These are phyloP conservation scores for Oligia latruncula DNA, from an alignment of 2,888 invertebrate species.

Conservation along the genomic window DNA sequence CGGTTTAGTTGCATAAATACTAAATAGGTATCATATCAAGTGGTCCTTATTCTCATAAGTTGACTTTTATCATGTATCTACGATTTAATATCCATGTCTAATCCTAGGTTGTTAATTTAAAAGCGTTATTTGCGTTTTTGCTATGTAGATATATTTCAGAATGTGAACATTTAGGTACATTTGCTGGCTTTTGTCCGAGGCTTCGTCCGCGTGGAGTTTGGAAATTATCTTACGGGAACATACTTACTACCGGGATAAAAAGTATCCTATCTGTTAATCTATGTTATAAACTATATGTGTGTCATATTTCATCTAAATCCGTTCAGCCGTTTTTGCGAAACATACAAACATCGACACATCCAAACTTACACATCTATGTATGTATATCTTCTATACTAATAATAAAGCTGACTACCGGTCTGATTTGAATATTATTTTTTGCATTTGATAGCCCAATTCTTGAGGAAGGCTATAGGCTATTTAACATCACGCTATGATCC, in stretches of 20 bases:
- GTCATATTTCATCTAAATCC: not conserved
- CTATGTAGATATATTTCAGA: not conserved
- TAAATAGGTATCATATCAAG: constrained; percentile 16
- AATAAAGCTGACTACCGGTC: no score
- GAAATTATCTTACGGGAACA: not conserved
- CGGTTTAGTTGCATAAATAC: constrained; percentile 6
- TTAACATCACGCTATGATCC: no score
- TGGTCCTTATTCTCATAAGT: constrained; percentile 13
- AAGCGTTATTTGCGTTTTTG: not conserved
- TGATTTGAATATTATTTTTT: no score
- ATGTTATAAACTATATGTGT: not conserved
- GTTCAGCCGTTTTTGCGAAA: not conserved
- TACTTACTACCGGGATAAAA: not conserved
- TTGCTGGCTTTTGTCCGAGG: not conserved
- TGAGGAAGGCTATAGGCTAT: no score
- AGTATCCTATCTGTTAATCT: not conserved
- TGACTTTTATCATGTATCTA: constrained; percentile 26
- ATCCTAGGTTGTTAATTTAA: constrained; percentile 14
- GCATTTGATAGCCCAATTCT: no score
- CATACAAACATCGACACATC: not conserved
- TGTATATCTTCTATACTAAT: no score
- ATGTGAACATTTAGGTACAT: not conserved
- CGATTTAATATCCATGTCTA: constrained; percentile 27
- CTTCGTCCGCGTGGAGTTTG: no score
- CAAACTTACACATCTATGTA: not conserved